Evolutionary conservation across 2,888 invertebrate species (phyloP).

Genomic region (Fragum sueziense): DNA sequence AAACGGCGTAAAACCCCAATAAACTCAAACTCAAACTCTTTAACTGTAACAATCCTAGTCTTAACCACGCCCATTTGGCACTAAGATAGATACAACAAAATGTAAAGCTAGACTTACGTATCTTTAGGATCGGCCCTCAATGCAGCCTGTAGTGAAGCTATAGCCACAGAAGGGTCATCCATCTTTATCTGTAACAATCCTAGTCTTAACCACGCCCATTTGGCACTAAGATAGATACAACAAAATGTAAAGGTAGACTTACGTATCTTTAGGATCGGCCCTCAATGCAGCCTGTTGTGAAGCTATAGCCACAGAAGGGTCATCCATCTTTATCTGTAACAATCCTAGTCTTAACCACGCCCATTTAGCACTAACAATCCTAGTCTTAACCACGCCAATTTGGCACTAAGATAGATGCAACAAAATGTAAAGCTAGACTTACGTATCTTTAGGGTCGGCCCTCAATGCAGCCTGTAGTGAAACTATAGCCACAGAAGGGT

Average conservation of each 20-base stretch:
- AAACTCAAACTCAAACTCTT: too few species aligned
- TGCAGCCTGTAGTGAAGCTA: constrained; percentile 88
- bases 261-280: constrained; percentile 86
- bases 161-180: constrained; percentile 89
- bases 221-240: constrained; percentile 83
- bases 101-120: constrained; percentile 86
- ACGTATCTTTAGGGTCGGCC: constrained; percentile 86
- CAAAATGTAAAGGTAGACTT: too few species aligned
- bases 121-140: constrained; percentile 85
- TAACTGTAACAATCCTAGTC: constrained; percentile 93
- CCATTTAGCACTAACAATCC: constrained; percentile 86
- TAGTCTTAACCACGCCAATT: too few species aligned
- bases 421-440: too few species aligned
- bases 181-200: constrained; percentile 91
- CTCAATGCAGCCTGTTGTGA: constrained; percentile 87
- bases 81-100: constrained; percentile 75
- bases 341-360: constrained; percentile 93
- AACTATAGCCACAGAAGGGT: constrained; percentile 89
- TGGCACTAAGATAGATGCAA: too few species aligned
- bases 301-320: constrained; percentile 89
- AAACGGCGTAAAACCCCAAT: too few species aligned
- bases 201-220: constrained; percentile 92
- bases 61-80: constrained; percentile 91
- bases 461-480: constrained; percentile 87
- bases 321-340: constrained; percentile 88